These are phyloP conservation scores for Stichopus horrens DNA, from an alignment of 53 echinoderm and acorn worm species.

Conservation along the genomic window DNA sequence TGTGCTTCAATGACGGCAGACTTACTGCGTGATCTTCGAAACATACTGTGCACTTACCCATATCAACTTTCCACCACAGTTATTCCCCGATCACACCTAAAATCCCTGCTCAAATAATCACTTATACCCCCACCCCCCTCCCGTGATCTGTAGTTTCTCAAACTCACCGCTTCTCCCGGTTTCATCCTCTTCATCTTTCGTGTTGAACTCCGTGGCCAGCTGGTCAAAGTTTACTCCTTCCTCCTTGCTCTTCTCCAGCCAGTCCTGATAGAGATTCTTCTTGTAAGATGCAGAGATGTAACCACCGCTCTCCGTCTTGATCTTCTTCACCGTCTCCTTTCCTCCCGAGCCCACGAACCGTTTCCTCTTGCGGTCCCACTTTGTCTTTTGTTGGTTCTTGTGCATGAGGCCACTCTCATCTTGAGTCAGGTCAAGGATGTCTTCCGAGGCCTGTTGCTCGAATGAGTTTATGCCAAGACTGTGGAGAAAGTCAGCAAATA, in stretches of 20 bases:
- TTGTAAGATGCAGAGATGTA: conserved; percentile 95
- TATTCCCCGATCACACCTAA: neutral
- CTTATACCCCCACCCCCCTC: neutral
- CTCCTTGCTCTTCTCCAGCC: conserved; percentile 77
- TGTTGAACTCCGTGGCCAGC: neutral
- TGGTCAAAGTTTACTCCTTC: conserved; percentile 49
- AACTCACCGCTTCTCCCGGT: neutral
- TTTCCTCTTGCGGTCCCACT: conserved; percentile 91
- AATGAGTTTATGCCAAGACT: conserved; percentile 78
- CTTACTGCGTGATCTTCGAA: too few relatives aligned
- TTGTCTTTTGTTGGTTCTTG: conserved; percentile 59
- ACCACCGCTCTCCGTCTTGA: conserved; percentile 90
- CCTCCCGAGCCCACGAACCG: conserved; percentile 66
- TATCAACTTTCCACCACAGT: too few relatives aligned
- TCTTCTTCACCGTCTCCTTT: conserved; percentile 77
- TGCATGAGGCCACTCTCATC: conserved; percentile 74
- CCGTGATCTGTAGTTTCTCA: neutral
- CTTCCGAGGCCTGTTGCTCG: conserved; percentile 82
- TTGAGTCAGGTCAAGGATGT: conserved; percentile 82
- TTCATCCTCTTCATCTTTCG: neutral
- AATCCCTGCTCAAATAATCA: neutral
- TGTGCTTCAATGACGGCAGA: too few relatives aligned
- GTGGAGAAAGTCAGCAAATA: neutral
- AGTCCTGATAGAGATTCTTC: conserved; percentile 94
- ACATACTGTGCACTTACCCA: neutral